Conservation (phyloP, 2,797 vertebrate species). For the Neostethus bicornis region DNA sequence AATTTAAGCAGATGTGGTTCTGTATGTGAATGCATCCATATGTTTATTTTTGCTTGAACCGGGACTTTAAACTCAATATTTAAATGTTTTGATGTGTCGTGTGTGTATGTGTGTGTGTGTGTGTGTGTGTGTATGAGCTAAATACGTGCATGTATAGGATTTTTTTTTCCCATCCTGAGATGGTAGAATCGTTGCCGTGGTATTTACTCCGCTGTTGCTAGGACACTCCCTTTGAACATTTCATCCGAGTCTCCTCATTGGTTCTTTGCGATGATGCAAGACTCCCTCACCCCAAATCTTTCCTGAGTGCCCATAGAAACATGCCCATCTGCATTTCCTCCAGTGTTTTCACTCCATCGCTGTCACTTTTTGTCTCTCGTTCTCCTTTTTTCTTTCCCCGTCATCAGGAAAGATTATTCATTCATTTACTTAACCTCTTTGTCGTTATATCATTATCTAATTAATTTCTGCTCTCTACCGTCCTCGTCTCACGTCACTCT, state of each 20-base stretch:
- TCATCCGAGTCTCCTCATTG: slow-evolving; percentile 77
- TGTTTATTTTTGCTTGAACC: neutral
- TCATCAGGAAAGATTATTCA: neutral
- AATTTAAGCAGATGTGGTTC: neutral
- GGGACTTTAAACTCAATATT: neutral
- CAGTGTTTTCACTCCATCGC: slow-evolving; percentile 43
- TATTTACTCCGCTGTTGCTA: slow-evolving; percentile 86
- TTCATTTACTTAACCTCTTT: slow-evolving; percentile 22
- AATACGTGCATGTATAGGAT: slow-evolving; percentile 14
- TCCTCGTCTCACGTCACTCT: slow-evolving; percentile 21
- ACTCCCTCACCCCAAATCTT: slow-evolving; percentile 82
- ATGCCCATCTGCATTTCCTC: slow-evolving; percentile 72
- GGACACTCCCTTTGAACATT: slow-evolving; percentile 88
- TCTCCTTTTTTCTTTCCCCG: neutral
- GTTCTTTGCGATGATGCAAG: slow-evolving; percentile 84
- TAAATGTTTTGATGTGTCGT: neutral
- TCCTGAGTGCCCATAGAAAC: slow-evolving; percentile 82
- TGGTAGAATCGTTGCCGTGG: slow-evolving; percentile 70
- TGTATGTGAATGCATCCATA: neutral
- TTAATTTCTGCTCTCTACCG: slow-evolving; percentile 20
- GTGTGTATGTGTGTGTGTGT: too few relatives aligned
- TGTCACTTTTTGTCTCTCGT: slow-evolving; percentile 61
- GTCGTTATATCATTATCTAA: slow-evolving; percentile 32
- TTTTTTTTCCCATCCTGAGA: slow-evolving; percentile 40
- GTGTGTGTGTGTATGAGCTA: too few relatives aligned